Conservation (phyloP, 2,797 vertebrate species). For the Alosa sapidissima region DNA sequence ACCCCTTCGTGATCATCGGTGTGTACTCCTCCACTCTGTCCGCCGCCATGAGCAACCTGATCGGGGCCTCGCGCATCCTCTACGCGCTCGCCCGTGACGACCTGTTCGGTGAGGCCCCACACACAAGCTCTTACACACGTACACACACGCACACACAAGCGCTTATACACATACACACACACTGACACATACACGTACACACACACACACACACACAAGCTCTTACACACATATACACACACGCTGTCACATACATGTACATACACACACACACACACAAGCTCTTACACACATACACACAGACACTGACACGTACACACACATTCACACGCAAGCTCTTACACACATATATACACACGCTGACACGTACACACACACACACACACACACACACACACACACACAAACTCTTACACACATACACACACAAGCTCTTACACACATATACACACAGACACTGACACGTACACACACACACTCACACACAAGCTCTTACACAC, state of each 20-base stretch:
- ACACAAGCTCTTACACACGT: background rate
- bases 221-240: conserved; percentile 11
- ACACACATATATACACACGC: background rate
- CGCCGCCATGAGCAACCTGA: conserved; percentile 89
- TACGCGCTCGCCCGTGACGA: conserved; percentile 86
- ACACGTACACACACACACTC: too few species aligned
- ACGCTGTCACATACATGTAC: background rate
- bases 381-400: conserved; percentile 28
- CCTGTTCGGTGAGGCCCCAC: conserved; percentile 77
- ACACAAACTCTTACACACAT: too few species aligned
- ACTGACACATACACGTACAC: conserved; percentile 20
- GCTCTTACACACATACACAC: background rate
- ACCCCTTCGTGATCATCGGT: conserved; percentile 81
- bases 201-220: background rate
- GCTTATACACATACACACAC: background rate
- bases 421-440: too few species aligned
- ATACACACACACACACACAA: background rate
- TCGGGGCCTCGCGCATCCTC: conserved; percentile 88
- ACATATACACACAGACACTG: too few species aligned
- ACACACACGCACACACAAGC: background rate
- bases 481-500: too few species aligned
- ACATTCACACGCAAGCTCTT: too few species aligned
- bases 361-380: background rate
- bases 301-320: background rate
- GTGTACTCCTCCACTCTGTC: conserved; percentile 87